Base-by-base conservation (phyloP, 2,113 vertebrate genomes). In the Pygoscelis adeliae region DNA sequence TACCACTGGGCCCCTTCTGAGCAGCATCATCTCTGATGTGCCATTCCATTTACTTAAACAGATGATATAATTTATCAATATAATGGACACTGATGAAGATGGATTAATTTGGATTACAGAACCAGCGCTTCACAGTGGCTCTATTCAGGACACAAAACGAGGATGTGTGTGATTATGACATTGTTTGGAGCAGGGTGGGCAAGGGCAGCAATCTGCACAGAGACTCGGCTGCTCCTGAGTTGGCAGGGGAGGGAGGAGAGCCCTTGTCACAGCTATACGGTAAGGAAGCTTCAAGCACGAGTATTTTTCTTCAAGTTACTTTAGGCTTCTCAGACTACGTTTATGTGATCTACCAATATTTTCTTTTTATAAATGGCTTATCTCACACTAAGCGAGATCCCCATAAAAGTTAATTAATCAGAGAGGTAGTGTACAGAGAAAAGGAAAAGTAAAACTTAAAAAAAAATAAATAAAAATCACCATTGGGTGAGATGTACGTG, bases 71-170 rank as follows among this genome's bases (percentile, higher is more conserved):
- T 98, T 98, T 97, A 98, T 97, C 97, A 97, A 95, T 97, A 96
- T 98, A 98, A 98, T 98, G 98, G 97, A 97, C 97, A 89, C 94
- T 97, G 97, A 98, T 97, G 97, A 97, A 98, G 97, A 98, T 95
- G 97, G 98, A 98, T 98, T 98, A 97, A 97, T 97, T 96, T 96
- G 97, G 97, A 98, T 98, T 98, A 98, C 92, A 94, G 97, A 95
- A 97, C 97, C 97, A 83, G 90, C 5, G n/a, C 84, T 95, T 82
- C 16, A 2, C 91, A 52, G 81, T 20, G 83, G 92, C 94, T 95
- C 93, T 97, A 42, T 53, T 18, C 16, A 92, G 95, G 93, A 40
- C 85, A 96, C 70, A 61, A 50, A 96, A 93, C 13, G 86, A 94
- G 90, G 89, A 72, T 6, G 62, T 5, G 83, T 78, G 89, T 59